Base-by-base conservation (phyloP, 2,888 invertebrate genomes). In the Caenorhabditis plicata region DNA sequence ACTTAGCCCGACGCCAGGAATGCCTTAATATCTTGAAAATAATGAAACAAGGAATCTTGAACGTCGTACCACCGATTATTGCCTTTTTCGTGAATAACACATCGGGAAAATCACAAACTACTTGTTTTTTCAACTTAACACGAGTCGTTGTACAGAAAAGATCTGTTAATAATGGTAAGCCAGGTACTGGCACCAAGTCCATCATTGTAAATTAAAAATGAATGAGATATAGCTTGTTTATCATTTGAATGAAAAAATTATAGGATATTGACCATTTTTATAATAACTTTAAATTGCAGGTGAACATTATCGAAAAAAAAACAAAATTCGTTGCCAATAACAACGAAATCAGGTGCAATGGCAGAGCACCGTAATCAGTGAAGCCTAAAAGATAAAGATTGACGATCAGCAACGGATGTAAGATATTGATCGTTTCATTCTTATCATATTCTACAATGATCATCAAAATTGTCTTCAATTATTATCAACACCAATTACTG, bases 131-230 rank as follows among this genome's bases (percentile, higher is more conserved):
- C 33, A 51, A 51, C 29, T 55, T 54, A 4, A 61, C 54, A 11
- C 46, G 54, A 5, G 50, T 54, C 15, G 40, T 19, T 20, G 53
- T 46, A 43, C 61, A 61, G 33, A 42, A 61, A 4, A 61, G 44
- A 25, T 50, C 44, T 2, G 51, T 39, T 3, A 61, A n/a, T 1
- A 51, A 39, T 13, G 61, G 61, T 15, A 54, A 55, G 43, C 61
- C 61, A 40, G 61, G 61, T 42, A 50, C 46, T 3, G 60, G 60
- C 36, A 55, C 45, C 51, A 49, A 43, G 53, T 61, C 61, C 51
- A 43, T 50, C 7, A 51, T 46, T 46, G 46, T 56, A 35, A 29
- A 26, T 15, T 9, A 8, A 22, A 36, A 27, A 15, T n/a, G n/a
- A n/a, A n/a, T n/a, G n/a, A n/a, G n/a, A n/a, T n/a, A n/a, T n/a